Evolutionary conservation across 37 sponge, comb jelly and placozoan species (phyloP), one percentile per base, ranked within the genome.

Genomic region (Amphimedon queenslandica): DNA sequence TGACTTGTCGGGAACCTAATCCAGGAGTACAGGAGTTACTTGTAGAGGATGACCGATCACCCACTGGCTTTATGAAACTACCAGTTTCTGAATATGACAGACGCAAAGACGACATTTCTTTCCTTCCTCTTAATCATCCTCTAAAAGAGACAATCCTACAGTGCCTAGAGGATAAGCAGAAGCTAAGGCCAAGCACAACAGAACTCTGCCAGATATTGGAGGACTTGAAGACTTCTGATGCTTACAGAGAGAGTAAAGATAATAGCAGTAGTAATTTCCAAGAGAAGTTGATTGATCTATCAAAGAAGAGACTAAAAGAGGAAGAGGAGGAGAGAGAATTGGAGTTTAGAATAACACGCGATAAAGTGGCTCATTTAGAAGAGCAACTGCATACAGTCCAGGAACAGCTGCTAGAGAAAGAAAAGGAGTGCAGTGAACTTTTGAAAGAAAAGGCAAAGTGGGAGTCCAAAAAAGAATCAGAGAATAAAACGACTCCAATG

Each of bases 21-120:
- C 83, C 83, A 4, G 53, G 58, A 3, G 27, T 32, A 18, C 31
- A 42, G 5, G 61, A 60, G 21, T 11, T n/a, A 6, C 28, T 60
- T 25, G 5, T 60, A 11, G 27, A 13, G 5, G 61, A 60, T n/a
- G 27, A 60, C 5, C 21, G 61, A 25, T 60, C 61, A n/a, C 61
- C 61, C 8, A 60, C 61, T 60, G 61, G 61, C 21, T 60, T 60
- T n/a, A 11, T 60, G 5, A 60, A 60, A 60, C 61, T 60, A 60
- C 61, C 67, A 25, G 58, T 72, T 35, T 73, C 73, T 27, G 81
- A 81, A 58, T 11, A 65, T 27, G 73, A 81, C 28, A 70, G 81
- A 42, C 81, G 74, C 0, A 20, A 23, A 11, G 56, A 42, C 1
- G 67, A 81, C 34, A 55, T 81, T 23, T 10, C 10, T 2, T 23